Conservation (phyloP, 2,113 vertebrate species). For the Mastomys coucha region DNA sequence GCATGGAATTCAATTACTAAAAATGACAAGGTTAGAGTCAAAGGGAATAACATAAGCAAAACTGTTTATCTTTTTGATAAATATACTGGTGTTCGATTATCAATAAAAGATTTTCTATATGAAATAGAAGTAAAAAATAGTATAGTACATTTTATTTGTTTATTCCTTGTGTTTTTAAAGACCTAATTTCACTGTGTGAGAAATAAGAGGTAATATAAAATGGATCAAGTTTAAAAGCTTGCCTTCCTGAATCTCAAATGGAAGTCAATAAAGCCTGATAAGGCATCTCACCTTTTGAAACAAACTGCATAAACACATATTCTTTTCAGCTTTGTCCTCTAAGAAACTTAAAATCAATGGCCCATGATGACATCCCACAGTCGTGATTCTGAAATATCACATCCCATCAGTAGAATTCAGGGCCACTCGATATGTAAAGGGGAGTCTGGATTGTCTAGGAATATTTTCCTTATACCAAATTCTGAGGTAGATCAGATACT, state of each 20-base stretch:
- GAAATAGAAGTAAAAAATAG: slow-evolving; percentile 22
- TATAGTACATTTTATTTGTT: neutral
- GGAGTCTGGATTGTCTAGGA: neutral
- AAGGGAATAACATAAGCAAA: neutral
- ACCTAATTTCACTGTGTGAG: neutral
- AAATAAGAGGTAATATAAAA: neutral
- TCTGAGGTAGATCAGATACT: neutral
- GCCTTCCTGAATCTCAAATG: slow-evolving; percentile 45
- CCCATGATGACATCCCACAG: neutral
- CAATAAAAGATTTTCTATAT: neutral
- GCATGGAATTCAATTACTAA: neutral
- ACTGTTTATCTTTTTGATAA: neutral
- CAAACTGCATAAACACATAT: neutral
- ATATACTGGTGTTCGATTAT: neutral
- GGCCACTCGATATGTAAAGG: neutral
- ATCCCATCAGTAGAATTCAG: neutral
- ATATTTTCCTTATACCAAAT: slow-evolving; percentile 30
- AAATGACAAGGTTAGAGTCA: neutral
- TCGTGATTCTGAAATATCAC: neutral
- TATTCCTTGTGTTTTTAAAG: neutral
- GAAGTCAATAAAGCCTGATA: neutral
- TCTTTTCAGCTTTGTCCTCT: neutral
- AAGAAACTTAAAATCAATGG: slow-evolving; percentile 44
- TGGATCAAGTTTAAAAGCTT: neutral
- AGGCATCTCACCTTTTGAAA: slow-evolving; percentile 24